phyloP scores from a whole-genome alignment of 2,113 vertebrate species.

The Vimba vimba region DNA sequence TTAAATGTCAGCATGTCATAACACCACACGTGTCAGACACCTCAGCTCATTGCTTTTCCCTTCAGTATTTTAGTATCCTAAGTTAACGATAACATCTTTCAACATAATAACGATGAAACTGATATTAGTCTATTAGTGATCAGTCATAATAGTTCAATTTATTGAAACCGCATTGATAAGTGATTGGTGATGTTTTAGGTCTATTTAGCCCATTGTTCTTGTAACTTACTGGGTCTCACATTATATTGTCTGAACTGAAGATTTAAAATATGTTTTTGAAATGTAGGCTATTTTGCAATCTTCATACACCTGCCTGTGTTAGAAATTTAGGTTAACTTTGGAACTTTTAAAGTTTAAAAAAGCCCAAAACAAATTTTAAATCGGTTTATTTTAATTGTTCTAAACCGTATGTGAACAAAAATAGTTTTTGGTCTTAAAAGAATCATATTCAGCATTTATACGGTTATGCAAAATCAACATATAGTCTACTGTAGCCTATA shows the following conservation, averaged over 20 bases:
- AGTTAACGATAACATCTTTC: neutral
- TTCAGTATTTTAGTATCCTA: neutral
- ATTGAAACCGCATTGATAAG: neutral
- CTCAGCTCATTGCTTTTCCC: neutral
- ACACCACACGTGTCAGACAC: neutral
- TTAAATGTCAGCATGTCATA: neutral
- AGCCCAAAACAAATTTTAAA: neutral
- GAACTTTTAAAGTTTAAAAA: neutral
- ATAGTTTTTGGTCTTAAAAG: neutral
- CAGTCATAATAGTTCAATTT: neutral
- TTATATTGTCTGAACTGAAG: neutral
- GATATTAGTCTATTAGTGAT: neutral
- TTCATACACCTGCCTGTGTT: neutral
- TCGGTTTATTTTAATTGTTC: neutral
- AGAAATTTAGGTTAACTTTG: neutral
- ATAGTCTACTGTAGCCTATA: neutral
- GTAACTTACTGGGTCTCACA: too few relatives aligned
- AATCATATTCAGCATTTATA: constrained; percentile 2
- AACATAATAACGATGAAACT: neutral
- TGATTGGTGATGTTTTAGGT: neutral
- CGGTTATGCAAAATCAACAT: constrained; percentile 16
- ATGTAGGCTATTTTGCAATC: neutral
- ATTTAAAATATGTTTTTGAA: neutral
- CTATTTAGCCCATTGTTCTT: too few relatives aligned
- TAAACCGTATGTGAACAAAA: neutral